Evolutionary conservation across 2,888 invertebrate species (phyloP), one percentile per base, ranked within the genome.

Genomic region (Nasonovia ribisnigri): DNA sequence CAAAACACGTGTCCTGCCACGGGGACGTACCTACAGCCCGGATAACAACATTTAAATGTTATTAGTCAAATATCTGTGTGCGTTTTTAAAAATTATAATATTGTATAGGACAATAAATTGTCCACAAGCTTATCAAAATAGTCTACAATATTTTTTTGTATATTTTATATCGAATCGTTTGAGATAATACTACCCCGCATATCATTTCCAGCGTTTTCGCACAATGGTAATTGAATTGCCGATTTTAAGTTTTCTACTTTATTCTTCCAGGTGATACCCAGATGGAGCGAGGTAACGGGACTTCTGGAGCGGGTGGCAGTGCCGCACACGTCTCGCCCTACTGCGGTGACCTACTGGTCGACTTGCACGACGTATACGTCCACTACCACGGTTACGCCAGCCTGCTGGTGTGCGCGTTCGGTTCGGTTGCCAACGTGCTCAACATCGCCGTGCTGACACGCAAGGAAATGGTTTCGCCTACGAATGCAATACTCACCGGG

Each of bases 371-470:
- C 95, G 96, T 96, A 94, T 98, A 98, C 96, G 96, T 97, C 94
- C 96, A 97, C 43, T 95, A 98, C 94, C 99, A 99, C 95, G 99
- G 99, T 84, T 98, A 98, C 96, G 97, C 98, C 92, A 98, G 98
- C 94, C 96, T 99, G 84, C 96, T 98, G 92, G 98, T 99, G 94
- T 99, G 99, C 96, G 96, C 98, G 92, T 97, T 99, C 95, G 99
- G 99, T 90, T 98, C 98, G 84, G 97, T 98, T 84, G 98, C 98
- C 94, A 99, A 99, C 96, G 97, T 98, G n/a, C 97, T 99, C 95
- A 99, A 99, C 96, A 98, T 99, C 94, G 97, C 98, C 84, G 98
- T 99, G 26, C 96, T 99, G 92, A 98, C 98, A 20, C 97, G 98
- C 29, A 97, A 97, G 57, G 98, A 99, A 96, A 99, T 99, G 98